Conservation (phyloP, 2,113 vertebrate species). For the Lipophrys pholis region DNA sequence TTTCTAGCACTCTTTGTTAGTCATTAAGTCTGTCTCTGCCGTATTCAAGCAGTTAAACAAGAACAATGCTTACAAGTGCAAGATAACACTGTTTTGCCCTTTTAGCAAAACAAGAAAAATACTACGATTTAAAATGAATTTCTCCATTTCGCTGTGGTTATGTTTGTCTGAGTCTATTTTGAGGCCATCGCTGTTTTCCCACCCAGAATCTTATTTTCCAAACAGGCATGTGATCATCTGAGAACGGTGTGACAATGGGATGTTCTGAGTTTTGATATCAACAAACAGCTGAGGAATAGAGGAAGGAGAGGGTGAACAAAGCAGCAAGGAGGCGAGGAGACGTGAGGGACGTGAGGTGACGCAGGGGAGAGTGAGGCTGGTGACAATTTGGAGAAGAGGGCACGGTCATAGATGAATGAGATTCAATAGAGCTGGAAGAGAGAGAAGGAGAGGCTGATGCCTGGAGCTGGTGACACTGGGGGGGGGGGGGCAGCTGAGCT, state of each 20-base stretch:
- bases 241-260: conserved; percentile 51
- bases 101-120: not conserved
- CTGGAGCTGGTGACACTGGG: conserved; percentile 37
- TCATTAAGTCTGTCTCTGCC: conserved; percentile 24
- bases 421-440: conserved; percentile 7
- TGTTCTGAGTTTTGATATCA: conserved; percentile 67
- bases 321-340: conserved; percentile 27
- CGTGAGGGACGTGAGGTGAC: conserved; percentile 1
- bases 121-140: conserved; percentile 10
- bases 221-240: conserved; percentile 50
- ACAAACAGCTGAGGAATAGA: conserved; percentile 32
- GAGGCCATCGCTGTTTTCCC: conserved; percentile 25
- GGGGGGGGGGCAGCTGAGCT: conserved; percentile 69
- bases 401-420: conserved; percentile 1
- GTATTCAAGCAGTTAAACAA: not conserved
- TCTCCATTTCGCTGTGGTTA: conserved; percentile 20
- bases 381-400: conserved; percentile 30
- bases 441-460: conserved; percentile 23
- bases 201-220: conserved; percentile 23
- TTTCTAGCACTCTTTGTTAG: conserved; percentile 1
- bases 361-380: conserved; percentile 7
- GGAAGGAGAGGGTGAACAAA: conserved; percentile 6
- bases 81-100: not conserved
- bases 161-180: conserved; percentile 50
- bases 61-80: not conserved